Evolutionary conservation across 2,113 vertebrate genomes (phyloP).

Genomic region (Menura novaehollandiae): DNA sequence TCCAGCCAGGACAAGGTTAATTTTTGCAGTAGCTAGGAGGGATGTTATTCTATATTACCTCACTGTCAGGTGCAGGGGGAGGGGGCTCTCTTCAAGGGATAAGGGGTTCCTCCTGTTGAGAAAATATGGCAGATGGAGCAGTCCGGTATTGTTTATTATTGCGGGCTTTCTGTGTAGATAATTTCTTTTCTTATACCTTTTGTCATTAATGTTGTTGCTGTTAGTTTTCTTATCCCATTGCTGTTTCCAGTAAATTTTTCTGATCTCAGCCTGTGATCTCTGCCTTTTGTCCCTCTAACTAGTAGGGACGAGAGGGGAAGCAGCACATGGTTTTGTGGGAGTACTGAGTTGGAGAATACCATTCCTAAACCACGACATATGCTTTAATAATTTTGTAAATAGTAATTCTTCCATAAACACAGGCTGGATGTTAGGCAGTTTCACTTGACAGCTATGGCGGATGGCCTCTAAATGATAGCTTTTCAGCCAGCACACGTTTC

Average conservation of each 20-base stretch:
- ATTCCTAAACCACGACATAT: not conserved
- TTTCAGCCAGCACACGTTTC: not conserved
- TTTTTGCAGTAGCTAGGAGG: not conserved
- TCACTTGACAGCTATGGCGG: not conserved
- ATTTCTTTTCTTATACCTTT: not conserved
- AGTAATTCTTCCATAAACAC: not conserved
- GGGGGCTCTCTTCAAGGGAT: not conserved
- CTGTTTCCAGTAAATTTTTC: not conserved
- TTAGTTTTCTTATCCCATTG: not conserved
- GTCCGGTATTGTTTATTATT: not conserved
- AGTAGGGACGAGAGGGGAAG: not conserved
- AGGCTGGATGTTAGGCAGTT: not conserved
- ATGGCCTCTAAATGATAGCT: not conserved
- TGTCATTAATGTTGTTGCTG: not conserved
- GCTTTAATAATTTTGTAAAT: not conserved
- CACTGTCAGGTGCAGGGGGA: not conserved
- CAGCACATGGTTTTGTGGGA: rapidly evolving
- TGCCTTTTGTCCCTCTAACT: not conserved
- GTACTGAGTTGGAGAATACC: not conserved
- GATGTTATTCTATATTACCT: not conserved
- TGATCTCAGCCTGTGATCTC: not conserved
- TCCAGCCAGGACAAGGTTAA: not conserved
- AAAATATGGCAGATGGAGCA: not conserved
- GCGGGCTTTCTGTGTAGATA: not conserved
- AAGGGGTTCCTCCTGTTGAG: not conserved